Evolutionary conservation across 2,113 vertebrate species (phyloP).

Genomic region (Lepisosteus oculatus): DNA sequence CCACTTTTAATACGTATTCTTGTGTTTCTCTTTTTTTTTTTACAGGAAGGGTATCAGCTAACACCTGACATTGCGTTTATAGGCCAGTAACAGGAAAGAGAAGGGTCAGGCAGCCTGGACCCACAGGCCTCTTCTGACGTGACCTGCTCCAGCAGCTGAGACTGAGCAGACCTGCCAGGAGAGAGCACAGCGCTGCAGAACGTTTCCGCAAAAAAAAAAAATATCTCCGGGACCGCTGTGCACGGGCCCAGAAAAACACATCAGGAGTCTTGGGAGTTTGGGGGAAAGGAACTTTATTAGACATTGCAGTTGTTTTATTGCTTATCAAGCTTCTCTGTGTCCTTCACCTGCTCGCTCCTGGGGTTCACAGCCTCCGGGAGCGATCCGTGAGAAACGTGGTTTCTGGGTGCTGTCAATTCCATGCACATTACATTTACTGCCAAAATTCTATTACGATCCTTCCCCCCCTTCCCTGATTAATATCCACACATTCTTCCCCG

Average conservation of each 20-base stretch:
- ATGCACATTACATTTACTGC: too few relatives aligned
- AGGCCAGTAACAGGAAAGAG: constrained; percentile 48
- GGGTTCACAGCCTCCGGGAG: too few relatives aligned
- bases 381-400: too few relatives aligned
- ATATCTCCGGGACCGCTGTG: background rate
- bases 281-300: constrained; percentile 4
- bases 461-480: too few relatives aligned
- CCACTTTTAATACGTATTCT: constrained; percentile 45
- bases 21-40: constrained; percentile 31
- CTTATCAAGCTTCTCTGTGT: background rate
- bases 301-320: constrained; percentile 21
- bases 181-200: constrained; percentile 8
- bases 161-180: constrained; percentile 49
- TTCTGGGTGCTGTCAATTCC: too few relatives aligned
- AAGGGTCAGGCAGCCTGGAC: constrained; percentile 29
- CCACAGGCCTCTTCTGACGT: constrained; percentile 36
- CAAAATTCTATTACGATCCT: too few relatives aligned
- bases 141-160: constrained; percentile 48
- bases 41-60: constrained; percentile 49
- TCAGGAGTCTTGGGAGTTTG: background rate
- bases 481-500: too few relatives aligned
- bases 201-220: too few relatives aligned
- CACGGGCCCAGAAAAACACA: background rate
- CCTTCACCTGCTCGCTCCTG: too few relatives aligned
- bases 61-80: constrained; percentile 43